Conservation (phyloP, 2,888 invertebrate species). For the Polia nebulosa region DNA sequence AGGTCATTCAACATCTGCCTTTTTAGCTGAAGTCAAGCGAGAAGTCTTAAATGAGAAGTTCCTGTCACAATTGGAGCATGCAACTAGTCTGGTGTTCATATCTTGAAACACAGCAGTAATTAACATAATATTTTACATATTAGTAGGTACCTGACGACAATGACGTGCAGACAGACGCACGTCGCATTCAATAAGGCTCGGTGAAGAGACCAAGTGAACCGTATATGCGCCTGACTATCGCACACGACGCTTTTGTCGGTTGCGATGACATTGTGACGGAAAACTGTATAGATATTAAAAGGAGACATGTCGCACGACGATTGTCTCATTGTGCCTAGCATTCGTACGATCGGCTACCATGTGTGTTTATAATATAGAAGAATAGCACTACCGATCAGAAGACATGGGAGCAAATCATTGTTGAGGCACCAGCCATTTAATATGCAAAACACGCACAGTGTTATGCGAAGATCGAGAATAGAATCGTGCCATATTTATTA, state of each 20-base stretch:
- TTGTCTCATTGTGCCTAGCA: slow-evolving; percentile 10
- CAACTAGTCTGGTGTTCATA: slow-evolving; percentile 25
- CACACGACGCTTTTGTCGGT: slow-evolving; percentile 63
- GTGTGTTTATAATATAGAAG: slow-evolving; percentile 19
- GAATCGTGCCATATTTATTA: slow-evolving; percentile 9
- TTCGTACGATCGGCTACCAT: slow-evolving; percentile 27
- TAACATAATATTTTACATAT: slow-evolving; percentile 64
- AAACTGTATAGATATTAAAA: slow-evolving; percentile 50
- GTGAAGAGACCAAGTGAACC: slow-evolving; percentile 52
- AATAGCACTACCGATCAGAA: slow-evolving; percentile 1
- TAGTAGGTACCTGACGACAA: slow-evolving; percentile 61
- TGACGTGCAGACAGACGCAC: slow-evolving; percentile 64
- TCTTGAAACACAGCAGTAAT: slow-evolving; percentile 48
- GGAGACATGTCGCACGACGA: slow-evolving; percentile 23
- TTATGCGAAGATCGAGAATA: slow-evolving; percentile 16
- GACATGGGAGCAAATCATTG: slow-evolving; percentile 21
- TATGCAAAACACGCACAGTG: slow-evolving; percentile 23
- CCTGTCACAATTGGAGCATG: slow-evolving; percentile 32
- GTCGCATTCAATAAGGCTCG: slow-evolving; percentile 55
- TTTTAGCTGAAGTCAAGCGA: slow-evolving; percentile 30
- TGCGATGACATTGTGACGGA: slow-evolving; percentile 44
- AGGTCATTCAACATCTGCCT: slow-evolving; percentile 27
- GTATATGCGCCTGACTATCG: slow-evolving; percentile 69
- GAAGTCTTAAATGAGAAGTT: slow-evolving; percentile 38
- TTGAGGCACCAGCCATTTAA: slow-evolving; percentile 13